These are phyloP conservation scores for Oxystoma pomonae DNA, from an alignment of 2,888 invertebrate genomes.

Conservation along the genomic window DNA sequence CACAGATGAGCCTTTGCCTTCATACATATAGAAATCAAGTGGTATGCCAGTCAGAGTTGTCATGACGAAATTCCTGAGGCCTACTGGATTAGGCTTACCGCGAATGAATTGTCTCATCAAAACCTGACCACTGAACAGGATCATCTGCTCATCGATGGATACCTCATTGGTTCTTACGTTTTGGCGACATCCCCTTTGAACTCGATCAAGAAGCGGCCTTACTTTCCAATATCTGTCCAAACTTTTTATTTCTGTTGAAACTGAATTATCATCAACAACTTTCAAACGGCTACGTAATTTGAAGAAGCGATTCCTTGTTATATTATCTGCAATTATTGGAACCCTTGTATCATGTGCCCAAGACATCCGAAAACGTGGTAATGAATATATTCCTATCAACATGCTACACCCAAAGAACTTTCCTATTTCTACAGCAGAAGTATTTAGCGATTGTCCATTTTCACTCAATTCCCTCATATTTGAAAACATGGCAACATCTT, in stretches of 20 bases:
- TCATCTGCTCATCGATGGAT: conserved; percentile 32
- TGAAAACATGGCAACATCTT: no score
- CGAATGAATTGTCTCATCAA: conserved; percentile 23
- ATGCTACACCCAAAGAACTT: no score
- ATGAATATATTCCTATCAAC: no score
- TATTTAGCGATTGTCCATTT: no score
- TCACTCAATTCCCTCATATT: no score
- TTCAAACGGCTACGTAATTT: conserved; percentile 13
- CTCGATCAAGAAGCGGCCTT: conserved; percentile 17
- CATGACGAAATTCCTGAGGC: conserved; percentile 30
- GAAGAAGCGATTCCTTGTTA: no score
- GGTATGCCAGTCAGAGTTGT: conserved; percentile 28
- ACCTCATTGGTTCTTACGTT: conserved; percentile 20
- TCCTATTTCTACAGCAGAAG: no score
- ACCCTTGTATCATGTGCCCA: no score
- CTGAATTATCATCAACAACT: conserved; percentile 12
- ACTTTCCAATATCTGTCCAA: conserved; percentile 25
- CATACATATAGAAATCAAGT: conserved; percentile 30
- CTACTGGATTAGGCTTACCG: conserved; percentile 28
- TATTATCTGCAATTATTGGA: no score
- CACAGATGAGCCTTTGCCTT: no score
- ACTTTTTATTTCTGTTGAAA: conserved; percentile 11
- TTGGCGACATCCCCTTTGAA: conserved; percentile 18
- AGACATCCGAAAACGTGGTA: no score
- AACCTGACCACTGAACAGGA: conserved; percentile 29